These are phyloP conservation scores for Mobula hypostoma DNA, from an alignment of 2,113 vertebrate species.

Conservation along the genomic window DNA sequence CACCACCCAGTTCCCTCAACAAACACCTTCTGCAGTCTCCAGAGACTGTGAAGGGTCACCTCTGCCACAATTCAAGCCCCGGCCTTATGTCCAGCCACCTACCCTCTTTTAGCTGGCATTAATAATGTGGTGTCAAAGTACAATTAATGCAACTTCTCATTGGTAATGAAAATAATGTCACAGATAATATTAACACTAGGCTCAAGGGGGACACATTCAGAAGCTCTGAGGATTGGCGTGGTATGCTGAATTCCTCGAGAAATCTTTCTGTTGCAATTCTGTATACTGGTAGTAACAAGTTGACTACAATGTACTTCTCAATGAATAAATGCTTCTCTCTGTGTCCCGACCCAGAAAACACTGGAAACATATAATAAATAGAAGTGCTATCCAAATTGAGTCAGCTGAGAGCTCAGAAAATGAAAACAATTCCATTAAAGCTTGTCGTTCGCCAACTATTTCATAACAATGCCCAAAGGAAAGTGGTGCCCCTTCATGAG, in stretches of 20 bases:
- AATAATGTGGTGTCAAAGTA: background rate
- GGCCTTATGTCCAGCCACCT: no score
- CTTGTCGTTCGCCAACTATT: background rate
- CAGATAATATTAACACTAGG: no score
- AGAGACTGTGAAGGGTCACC: background rate
- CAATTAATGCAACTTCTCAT: background rate
- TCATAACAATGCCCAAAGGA: no score
- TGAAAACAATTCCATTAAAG: background rate
- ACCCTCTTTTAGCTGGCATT: background rate
- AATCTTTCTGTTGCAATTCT: background rate
- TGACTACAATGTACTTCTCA: background rate
- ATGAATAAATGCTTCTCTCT: background rate
- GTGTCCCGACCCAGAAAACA: background rate
- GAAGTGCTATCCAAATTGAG: background rate
- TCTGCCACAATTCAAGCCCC: no score
- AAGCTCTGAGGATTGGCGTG: background rate
- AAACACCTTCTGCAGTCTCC: background rate
- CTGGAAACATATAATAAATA: background rate
- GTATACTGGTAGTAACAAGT: background rate
- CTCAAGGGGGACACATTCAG: background rate
- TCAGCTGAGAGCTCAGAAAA: background rate
- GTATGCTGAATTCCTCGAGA: background rate
- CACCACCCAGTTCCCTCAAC: no score
- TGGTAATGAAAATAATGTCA: background rate
- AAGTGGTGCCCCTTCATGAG: background rate